Evolutionary conservation across 2,888 invertebrate genomes (phyloP), one percentile per base, ranked within the genome.

Genomic region (Folsomia candida): DNA sequence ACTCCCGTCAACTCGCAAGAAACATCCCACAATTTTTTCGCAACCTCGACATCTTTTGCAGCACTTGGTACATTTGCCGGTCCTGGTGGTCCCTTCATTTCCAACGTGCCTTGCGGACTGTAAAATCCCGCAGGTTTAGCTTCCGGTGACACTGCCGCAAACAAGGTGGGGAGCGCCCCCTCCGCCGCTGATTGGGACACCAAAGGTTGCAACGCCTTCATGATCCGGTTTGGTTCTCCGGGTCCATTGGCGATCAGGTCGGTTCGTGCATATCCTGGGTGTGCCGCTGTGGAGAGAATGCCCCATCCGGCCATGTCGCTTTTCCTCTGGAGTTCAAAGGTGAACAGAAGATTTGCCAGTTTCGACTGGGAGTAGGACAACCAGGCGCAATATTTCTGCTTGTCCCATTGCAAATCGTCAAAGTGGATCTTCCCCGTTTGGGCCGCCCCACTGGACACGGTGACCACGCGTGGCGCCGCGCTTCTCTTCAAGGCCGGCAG

Each of bases 231-330:
- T 11, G 20, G 25, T 1, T 18, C n/a, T 25, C 69, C 69, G 1
- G 64, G 63, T 1, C 69, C 69, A 37, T 63, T 69, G 2, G 29
- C 18, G 4, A 29, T 9, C n/a, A 69, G n/a, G 18, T 69, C 64
- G 1, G 65, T 65, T 2, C n/a, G 1, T 2, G 54, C 25, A 18
- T 6, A 54, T 2, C 65, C 65, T 6, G 65, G 69, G 26, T 69
- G 69, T 14, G 64, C 63, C 2, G 57, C 24, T 4, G 24, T n/a
- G n/a, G 57, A 18, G 11, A n/a, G 54, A 6, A 69, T 11, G 22
- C 63, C 63, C 69, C 69, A 69, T 1, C 57, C 63, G 2, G 27
- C 58, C 1, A 18, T 57, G 24, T 69, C 69, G 37, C 69, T 69
- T n/a, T 24, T n/a, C n/a, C 64, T 20, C 37, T 69, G 69, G n/a